A percentile compares a stretch with the other conserved stretches of the same genome.
phyloP scores from a whole-genome alignment of 2,797 vertebrate genomes.

The Psittacula echo region DNA sequence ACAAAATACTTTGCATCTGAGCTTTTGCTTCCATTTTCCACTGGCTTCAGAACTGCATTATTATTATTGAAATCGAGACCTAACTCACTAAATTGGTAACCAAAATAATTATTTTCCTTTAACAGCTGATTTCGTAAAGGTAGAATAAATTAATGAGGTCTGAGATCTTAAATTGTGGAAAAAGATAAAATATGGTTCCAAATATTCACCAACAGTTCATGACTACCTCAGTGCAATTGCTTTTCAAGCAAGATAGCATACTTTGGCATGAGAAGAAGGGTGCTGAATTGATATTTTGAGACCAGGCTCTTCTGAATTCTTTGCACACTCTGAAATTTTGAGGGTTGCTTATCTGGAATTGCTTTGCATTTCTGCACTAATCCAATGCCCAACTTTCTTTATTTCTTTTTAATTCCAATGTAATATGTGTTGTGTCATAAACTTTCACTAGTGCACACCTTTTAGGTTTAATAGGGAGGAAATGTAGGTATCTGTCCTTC shows the following conservation, averaged over 20 bases:
- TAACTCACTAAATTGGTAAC: background rate
- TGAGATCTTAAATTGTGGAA: background rate
- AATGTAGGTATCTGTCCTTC: background rate
- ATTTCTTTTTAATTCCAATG: background rate
- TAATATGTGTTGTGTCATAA: background rate
- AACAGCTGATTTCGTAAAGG: background rate
- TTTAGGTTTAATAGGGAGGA: background rate
- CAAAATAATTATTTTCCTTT: background rate
- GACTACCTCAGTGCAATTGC: background rate
- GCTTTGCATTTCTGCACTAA: background rate
- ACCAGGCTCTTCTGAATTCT: background rate
- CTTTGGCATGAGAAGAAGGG: background rate
- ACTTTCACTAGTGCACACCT: background rate
- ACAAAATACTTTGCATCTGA: background rate
- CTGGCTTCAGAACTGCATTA: background rate
- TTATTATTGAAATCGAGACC: background rate
- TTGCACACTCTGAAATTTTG: background rate
- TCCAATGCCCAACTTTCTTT: rapidly evolving
- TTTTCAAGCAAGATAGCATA: background rate
- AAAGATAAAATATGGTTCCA: background rate
- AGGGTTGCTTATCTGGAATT: background rate
- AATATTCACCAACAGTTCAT: background rate
- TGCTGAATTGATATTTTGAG: background rate
- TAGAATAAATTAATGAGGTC: background rate
- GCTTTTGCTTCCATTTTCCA: background rate